Evolutionary conservation across 1,140 invertebrate genomes (phyloP), one percentile per base, ranked within the genome.

Genomic region (Lordiphosa mommai): DNA sequence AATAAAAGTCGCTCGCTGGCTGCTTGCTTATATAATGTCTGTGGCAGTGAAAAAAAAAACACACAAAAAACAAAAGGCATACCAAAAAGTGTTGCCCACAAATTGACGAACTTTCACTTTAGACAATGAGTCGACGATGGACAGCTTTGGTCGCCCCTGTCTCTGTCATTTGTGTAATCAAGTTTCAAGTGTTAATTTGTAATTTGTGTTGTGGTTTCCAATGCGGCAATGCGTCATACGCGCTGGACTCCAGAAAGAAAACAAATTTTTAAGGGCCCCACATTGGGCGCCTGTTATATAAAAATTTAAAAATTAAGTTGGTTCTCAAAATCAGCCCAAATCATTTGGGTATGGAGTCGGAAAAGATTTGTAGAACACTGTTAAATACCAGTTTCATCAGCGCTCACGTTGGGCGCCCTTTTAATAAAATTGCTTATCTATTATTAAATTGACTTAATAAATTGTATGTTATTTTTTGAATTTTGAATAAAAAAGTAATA

Each of bases 41-140:
- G 20, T 57, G 59, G 41, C 41, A 61, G 56, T 63, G 44, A 61
- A 61, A 63, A 43, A 67, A 40, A 55, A 14, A 36, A 53, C 68
- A 52, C 48, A 50, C 37, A 48, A 51, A 53, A 46, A 49, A 4
- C 7, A 47, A 44, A 46, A 27, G 23, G 6, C 23, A 27, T 7
- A 49, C n/a, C 36, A 14, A 32, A 60, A 36, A 60, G 34, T 29
- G 2, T 49, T 57, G 50, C 46, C 53, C 48, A 57, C 48, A 52
- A 73, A 76, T 76, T 64, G 71, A 73, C 59, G 56, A 65, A 74
- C 72, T 76, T 74, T 76, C 72, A 76, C 72, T 76, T 76, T 53
- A 53, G 47, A 64, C 72, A 76, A 70, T 73, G 64, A 63, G 66
- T 46, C 17, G 70, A 32, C 43, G 38, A n/a, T 43, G 36, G 38